These are phyloP conservation scores for Caenorhabditis sulstoni DNA, from an alignment of 2,888 invertebrate species.

Conservation along the genomic window DNA sequence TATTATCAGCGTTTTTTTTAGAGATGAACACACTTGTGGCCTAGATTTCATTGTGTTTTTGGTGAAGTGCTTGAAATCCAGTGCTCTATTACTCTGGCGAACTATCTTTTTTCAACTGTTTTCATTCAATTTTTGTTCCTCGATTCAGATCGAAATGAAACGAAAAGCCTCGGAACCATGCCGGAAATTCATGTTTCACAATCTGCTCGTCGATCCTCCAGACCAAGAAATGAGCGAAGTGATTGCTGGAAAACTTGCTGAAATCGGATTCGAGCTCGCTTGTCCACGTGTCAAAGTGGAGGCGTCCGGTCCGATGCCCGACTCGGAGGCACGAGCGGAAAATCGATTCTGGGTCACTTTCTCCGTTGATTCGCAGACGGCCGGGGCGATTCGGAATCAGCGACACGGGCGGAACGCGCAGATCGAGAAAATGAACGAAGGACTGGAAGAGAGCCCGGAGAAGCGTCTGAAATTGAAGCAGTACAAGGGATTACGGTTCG, in stretches of 20 bases:
- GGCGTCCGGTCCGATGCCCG: slow-evolving; percentile 11
- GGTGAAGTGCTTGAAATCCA: neutral
- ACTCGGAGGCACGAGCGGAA: neutral
- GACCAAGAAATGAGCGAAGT: neutral
- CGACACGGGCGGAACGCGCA: neutral
- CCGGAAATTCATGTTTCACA: slow-evolving; percentile 5
- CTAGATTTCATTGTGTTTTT: neutral
- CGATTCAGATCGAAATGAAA: neutral
- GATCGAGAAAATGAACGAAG: neutral
- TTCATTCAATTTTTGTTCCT: neutral
- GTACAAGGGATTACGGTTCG: neutral
- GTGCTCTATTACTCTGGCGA: slow-evolving; percentile 7
- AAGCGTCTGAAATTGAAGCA: neutral
- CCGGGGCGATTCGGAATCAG: slow-evolving; percentile 2
- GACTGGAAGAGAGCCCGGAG: neutral
- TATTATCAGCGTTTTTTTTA: neutral
- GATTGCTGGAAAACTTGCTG: neutral
- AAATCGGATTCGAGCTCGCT: neutral
- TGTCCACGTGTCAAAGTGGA: neutral
- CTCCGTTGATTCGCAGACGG: neutral
- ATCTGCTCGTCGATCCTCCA: neutral
- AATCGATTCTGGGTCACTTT: slow-evolving; percentile 6
- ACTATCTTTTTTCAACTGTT: neutral
- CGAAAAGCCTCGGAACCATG: neutral
- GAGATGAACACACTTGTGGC: neutral